Base-by-base conservation (phyloP, 1,140 invertebrate species). In the Lithobius niger region DNA sequence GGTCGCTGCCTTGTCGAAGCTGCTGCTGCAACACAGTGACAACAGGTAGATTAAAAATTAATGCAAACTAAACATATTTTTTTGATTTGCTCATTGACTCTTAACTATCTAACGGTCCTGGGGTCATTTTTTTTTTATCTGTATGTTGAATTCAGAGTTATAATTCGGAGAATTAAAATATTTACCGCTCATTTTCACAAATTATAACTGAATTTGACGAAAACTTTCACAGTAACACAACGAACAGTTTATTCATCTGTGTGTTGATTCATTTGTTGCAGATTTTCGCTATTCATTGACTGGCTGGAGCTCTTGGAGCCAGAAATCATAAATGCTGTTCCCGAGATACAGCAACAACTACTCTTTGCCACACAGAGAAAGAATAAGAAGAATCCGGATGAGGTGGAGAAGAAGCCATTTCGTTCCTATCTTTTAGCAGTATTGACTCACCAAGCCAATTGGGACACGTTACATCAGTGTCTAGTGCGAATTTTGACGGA, bases 361-460 rank as follows among this genome's bases (percentile, higher is more conserved):
- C 40, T 73, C 19, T 72, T 72, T 65, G 62, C 65, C 1, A 54
- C 55, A 25, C 6, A 6, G 6, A 26, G 2, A 24, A 18, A 21
- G 22, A 25, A 55, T n/a, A 21, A n/a, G 2, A 24, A 48, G n/a
- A 27, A 2, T 25, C n/a, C 10, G 3, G 6, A 25, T 3, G 6
- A 16, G n/a, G 2, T 6, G 4, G 36, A 43, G 15, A 24, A 50
- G 3, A 43, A 43, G 18, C 68, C 76, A 42, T 82, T 80, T 70
- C 77, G 85, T 47, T 84, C 88, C n/a, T 86, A 91, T 67, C 72
- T 95, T 25, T 75, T 93, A 52, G 88, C 90, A 0, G 71, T 92
- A 45, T 72, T 95, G 18, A 84, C 86, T 19, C 92, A 96, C 72
- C 82, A 90, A 65, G 85, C 87, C 0, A 89, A 83, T 61, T 97